A percentile compares a stretch with the other conserved stretches of the same genome.
Conservation (phyloP, 1,140 invertebrate species). For the Hylyphantes graminicola region DNA sequence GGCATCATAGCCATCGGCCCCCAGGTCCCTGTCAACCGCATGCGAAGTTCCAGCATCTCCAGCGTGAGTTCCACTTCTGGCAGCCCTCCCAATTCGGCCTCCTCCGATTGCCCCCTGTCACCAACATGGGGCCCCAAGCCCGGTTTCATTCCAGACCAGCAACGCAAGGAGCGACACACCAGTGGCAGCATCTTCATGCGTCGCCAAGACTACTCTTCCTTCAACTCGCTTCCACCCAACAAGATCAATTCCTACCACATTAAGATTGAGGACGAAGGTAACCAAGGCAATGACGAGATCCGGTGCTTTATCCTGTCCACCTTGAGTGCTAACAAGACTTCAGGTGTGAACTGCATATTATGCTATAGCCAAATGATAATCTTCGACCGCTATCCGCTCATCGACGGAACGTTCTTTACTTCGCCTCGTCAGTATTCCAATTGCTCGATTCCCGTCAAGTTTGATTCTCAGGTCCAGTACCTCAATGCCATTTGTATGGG, state of each 20-base stretch:
- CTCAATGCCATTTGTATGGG: constrained; percentile 93
- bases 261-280: constrained; percentile 98
- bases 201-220: constrained; percentile 92
- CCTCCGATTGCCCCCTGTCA: constrained; percentile 58
- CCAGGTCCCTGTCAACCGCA: constrained; percentile 54
- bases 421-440: constrained; percentile 89
- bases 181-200: constrained; percentile 79
- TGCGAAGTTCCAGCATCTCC: constrained; percentile 64
- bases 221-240: constrained; percentile 91
- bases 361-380: constrained; percentile 90
- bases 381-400: constrained; percentile 95
- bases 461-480: constrained; percentile 80
- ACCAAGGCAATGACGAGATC: constrained; percentile 97
- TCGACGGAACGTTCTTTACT: constrained; percentile 97
- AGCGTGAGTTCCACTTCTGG: constrained; percentile 65
- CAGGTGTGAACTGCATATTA: constrained; percentile 81
- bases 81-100: constrained; percentile 61
- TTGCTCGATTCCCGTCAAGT: constrained; percentile 85
- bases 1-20: constrained; percentile 64
- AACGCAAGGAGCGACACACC: constrained; percentile 55
- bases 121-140: constrained; percentile 26
- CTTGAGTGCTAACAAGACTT: constrained; percentile 83
- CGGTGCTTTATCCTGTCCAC: constrained; percentile 92
- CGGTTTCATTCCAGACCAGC: constrained; percentile 1
- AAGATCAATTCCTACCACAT: constrained; percentile 99